Evolutionary conservation across 2,113 vertebrate species (phyloP), one percentile per base, ranked within the genome.

Genomic region (Perca flavescens): DNA sequence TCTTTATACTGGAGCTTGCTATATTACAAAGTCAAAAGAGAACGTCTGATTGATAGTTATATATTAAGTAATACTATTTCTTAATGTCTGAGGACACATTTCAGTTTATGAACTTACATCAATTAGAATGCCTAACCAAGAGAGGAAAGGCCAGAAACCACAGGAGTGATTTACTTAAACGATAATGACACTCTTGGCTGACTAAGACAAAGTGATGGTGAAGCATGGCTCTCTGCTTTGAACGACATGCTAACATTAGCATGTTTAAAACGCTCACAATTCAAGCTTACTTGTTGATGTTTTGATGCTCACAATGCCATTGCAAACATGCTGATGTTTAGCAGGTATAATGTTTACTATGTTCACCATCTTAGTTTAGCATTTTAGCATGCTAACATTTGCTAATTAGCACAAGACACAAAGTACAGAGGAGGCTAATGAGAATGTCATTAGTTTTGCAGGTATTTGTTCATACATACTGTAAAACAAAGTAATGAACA

Each of bases 161-260:
- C 52, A 52, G 12, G 25, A 63, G 40, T 62, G 67, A 89, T 86
- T 83, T 76, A 69, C 34, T 64, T 63, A 56, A 86, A 76, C 43
- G 77, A 81, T 86, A 79, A 86, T 82, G 80, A 84, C 65, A 84
- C 49, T 68, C 69, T 62, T 83, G 83, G 57, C 81, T 72, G 69
- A 79, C 77, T 67, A 71, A 79, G 73, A 68, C 62, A 79, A 83
- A 79, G 53, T 80, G 73, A 53, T 36, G 21, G 36, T 73, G 65
- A 88, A n/a, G n/a, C n/a, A n/a, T 6, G 31, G 68, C 67, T 71
- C 3, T 57, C 36, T n/a, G 22, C 34, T 50, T 1, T 5, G 2
- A 28, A 8, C 57, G 13, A 53, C 62, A 25, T 43, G 31, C 47
- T 43, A 58, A 49, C 15, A 22, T 47, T 25, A 66, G 12, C 40